A percentile compares a stretch with the other conserved stretches of the same genome.
phyloP scores from a whole-genome alignment of 2,888 invertebrate species.

The Lissocephala sabroskyi region DNA sequence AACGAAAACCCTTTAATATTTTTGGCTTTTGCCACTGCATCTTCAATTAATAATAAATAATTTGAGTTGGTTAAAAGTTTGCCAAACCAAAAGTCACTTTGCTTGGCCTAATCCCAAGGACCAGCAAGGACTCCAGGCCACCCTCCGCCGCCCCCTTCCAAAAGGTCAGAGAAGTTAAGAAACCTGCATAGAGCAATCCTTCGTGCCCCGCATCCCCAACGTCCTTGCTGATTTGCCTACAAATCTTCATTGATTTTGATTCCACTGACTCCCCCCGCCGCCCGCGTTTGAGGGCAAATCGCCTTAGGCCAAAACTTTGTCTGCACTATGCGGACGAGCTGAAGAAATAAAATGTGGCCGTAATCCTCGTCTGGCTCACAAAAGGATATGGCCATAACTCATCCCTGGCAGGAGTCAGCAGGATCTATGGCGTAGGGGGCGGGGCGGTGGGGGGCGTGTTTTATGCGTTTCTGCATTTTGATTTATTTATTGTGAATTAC shows the following conservation, averaged over 20 bases:
- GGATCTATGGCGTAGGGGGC: background rate
- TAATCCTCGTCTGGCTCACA: slow-evolving; percentile 40
- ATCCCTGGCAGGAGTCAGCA: slow-evolving; percentile 10
- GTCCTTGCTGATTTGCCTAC: background rate
- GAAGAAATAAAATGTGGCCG: slow-evolving; percentile 57
- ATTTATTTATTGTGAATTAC: slow-evolving; percentile 55
- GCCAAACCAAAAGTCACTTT: slow-evolving; percentile 10
- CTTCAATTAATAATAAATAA: slow-evolving; percentile 40
- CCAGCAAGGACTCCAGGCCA: background rate
- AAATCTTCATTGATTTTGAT: slow-evolving; percentile 63
- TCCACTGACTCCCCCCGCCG: slow-evolving; percentile 17
- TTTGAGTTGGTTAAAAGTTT: slow-evolving; percentile 29
- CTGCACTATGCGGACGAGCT: slow-evolving; percentile 7
- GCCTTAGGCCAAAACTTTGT: slow-evolving; percentile 45
- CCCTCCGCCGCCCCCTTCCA: slow-evolving; percentile 18
- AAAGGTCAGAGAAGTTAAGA: too few species aligned
- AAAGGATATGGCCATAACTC: slow-evolving; percentile 26
- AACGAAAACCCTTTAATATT: background rate
- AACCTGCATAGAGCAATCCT: too few species aligned
- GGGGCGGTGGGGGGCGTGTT: slow-evolving; percentile 13
- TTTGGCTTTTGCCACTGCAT: slow-evolving; percentile 1
- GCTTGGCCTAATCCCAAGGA: slow-evolving; percentile 11
- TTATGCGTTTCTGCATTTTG: slow-evolving; percentile 59
- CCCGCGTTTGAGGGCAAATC: slow-evolving; percentile 28
- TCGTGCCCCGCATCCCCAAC: too few species aligned